Base-by-base conservation (phyloP, 2,797 vertebrate species). In the Dendrocincla fuliginosa region DNA sequence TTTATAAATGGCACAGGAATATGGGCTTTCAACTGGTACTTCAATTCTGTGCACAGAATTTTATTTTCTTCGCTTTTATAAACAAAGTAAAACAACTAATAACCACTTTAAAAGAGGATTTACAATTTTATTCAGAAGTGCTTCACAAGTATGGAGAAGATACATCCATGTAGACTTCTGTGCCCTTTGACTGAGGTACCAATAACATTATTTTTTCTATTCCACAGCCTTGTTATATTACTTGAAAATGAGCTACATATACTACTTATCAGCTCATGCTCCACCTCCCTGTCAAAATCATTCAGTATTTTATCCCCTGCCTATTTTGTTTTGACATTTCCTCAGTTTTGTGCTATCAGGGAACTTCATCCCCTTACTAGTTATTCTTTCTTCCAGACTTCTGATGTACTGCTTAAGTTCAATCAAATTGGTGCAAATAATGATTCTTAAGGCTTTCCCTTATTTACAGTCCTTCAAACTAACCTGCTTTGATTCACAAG, bases 241-340 rank as follows among this genome's bases (percentile, higher is more conserved):
- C 44, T 49, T 57, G 68, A 92, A 93, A 95, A 92, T 42, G 22
- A 94, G 49, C 55, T 74, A 35, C 46, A 71, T 80, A 85, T 50
- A 61, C 44, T 90, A 70, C 74, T 91, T 78, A 65, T 32, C 0
- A 17, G 79, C 37, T 87, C 47, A 77, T 64, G 85, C 77, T 90
- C 91, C 92, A 91, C 95, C 87, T 93, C 56, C 83, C 90, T 87
- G 83, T 95, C 91, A 91, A 84, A 93, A 81, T 73, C 41, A 96
- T 84, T 93, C 85, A 91, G 37, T 67, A 90, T 91, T 96, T 91
- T 88, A 93, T 86, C 83, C 86, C 44, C 13, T 70, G 67, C 37
- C 59, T 91, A 44, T 93, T 95, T 94, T 77, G 56, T 87, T 88
- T 93, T 68, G 70, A 92, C 61, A 79, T 89, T 95, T 92, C 27